Evolutionary conservation across 2,113 vertebrate genomes (phyloP).

Genomic region (Chaetops frenatus): DNA sequence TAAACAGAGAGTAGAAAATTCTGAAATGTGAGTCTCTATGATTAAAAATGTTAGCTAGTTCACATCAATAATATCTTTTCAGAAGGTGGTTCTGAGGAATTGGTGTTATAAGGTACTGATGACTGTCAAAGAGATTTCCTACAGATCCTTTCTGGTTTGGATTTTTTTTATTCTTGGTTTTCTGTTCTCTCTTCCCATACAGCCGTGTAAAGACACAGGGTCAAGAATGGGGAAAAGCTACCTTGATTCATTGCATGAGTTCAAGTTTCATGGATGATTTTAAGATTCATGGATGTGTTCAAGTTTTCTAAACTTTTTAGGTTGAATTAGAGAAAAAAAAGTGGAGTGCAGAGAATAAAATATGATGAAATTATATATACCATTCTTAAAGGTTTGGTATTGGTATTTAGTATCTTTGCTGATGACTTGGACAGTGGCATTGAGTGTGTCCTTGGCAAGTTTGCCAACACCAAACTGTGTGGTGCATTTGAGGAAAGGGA

Average conservation of each 20-base stretch:
- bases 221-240: not conserved
- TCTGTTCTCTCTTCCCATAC: not conserved
- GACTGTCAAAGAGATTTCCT: not conserved
- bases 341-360: not conserved
- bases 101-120: fast-evolving
- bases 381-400: not conserved
- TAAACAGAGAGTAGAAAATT: not conserved
- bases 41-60: not conserved
- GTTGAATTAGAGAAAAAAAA: not conserved
- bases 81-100: not conserved
- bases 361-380: not conserved
- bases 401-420: not conserved
- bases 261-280: too few relatives aligned
- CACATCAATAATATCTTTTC: not conserved
- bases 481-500: not conserved
- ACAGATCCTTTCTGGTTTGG: not conserved
- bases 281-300: fast-evolving
- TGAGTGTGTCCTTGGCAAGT: not conserved
- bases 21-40: not conserved
- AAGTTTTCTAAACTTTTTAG: not conserved
- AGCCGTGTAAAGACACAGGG: not conserved
- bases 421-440: not conserved
- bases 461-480: not conserved
- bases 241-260: not conserved
- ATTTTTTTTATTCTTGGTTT: not conserved